These are phyloP conservation scores for Hoplias malabaricus DNA, from an alignment of 2,113 vertebrate genomes.

Conservation along the genomic window DNA sequence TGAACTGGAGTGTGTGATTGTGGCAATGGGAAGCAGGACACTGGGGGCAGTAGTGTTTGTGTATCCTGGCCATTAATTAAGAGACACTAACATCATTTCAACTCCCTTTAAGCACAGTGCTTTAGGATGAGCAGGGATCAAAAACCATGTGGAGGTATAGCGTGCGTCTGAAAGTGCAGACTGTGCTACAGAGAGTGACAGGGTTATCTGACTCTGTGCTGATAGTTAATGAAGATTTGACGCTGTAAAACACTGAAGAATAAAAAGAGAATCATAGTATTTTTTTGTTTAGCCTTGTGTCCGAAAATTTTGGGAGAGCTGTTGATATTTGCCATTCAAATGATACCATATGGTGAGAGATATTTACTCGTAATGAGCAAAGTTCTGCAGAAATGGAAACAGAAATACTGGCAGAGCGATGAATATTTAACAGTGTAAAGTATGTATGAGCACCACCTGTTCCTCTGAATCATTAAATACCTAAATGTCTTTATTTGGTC, in stretches of 20 bases:
- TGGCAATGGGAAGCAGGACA: too few relatives aligned
- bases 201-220: background rate
- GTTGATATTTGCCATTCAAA: slow-evolving; percentile 39
- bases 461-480: slow-evolving; percentile 46
- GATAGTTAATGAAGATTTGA: slow-evolving; percentile 9
- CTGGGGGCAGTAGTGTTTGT: too few relatives aligned
- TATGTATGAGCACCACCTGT: slow-evolving; percentile 55
- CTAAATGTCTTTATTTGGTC: slow-evolving; percentile 29
- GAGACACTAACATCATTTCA: too few relatives aligned
- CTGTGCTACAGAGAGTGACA: too few relatives aligned
- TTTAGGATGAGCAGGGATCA: too few relatives aligned
- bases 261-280: too few relatives aligned
- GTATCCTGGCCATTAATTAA: too few relatives aligned
- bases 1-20: too few relatives aligned
- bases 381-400: slow-evolving; percentile 35
- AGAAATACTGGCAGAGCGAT: slow-evolving; percentile 37
- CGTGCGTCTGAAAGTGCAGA: too few relatives aligned
- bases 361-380: slow-evolving; percentile 43
- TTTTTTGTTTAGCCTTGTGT: too few relatives aligned
- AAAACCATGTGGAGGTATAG: too few relatives aligned
- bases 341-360: slow-evolving; percentile 47
- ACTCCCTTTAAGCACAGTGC: too few relatives aligned
- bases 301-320: slow-evolving; percentile 29
- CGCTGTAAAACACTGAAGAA: slow-evolving; percentile 3
- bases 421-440: slow-evolving; percentile 48